Evolutionary conservation across 1,140 invertebrate species (phyloP).

Genomic region (Oryctes rhinoceros): DNA sequence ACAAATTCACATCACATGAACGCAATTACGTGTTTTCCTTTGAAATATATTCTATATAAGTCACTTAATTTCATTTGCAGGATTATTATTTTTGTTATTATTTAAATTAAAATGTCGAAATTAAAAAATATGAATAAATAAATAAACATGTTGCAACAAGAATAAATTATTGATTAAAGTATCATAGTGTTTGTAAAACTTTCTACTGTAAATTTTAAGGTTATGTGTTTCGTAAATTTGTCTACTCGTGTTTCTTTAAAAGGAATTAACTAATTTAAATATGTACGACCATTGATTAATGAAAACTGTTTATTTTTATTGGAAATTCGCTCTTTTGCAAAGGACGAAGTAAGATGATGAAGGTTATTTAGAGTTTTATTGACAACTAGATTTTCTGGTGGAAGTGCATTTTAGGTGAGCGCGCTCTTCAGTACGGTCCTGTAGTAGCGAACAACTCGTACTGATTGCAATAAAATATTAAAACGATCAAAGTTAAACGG

Average conservation of each 20-base stretch:
- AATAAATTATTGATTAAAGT: slow-evolving; percentile 26
- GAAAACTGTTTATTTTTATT: background rate
- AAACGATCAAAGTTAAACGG: slow-evolving; percentile 26
- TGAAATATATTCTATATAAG: too few species aligned
- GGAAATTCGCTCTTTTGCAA: slow-evolving; percentile 7
- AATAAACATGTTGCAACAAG: background rate
- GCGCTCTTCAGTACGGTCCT: slow-evolving; percentile 25
- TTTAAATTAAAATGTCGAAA: background rate
- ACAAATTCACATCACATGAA: slow-evolving; percentile 2
- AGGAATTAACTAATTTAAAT: background rate
- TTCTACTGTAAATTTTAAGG: slow-evolving; percentile 2
- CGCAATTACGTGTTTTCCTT: background rate
- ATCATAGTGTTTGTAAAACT: background rate
- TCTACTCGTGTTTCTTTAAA: background rate
- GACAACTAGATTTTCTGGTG: slow-evolving; percentile 14
- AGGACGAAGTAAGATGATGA: slow-evolving; percentile 4
- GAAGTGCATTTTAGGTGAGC: slow-evolving; percentile 25
- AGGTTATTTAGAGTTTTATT: slow-evolving; percentile 15
- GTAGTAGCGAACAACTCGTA: slow-evolving; percentile 9
- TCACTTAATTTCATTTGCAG: background rate
- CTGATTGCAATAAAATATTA: slow-evolving; percentile 10
- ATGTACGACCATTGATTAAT: background rate
- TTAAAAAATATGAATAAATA: background rate
- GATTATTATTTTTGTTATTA: background rate
- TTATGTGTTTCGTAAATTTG: background rate